A percentile compares a stretch with the other conserved stretches of the same genome.
Evolutionary conservation across 2,113 vertebrate genomes (phyloP).

Genomic region (Grus americana): DNA sequence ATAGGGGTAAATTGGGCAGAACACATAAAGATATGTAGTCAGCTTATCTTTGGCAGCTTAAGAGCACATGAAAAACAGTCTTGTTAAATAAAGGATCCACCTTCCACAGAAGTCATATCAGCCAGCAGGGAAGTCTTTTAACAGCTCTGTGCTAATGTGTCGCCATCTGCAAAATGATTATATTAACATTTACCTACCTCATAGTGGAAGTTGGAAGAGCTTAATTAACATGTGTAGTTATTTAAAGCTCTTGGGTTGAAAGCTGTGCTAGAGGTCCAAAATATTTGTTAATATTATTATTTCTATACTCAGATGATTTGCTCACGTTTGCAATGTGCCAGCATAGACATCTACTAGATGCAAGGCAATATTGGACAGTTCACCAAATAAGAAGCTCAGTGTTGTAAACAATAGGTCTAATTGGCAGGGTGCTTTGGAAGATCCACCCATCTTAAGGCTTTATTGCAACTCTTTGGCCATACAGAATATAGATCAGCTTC

Average conservation of each 20-base stretch:
- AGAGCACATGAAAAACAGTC: background rate
- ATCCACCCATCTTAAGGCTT: background rate
- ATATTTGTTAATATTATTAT: constrained; percentile 1
- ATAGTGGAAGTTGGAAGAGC: background rate
- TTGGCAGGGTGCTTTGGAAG: constrained; percentile 2
- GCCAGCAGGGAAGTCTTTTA: background rate
- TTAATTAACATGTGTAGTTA: constrained; percentile 26
- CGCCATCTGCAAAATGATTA: background rate
- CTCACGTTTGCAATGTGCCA: background rate
- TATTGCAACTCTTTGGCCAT: background rate
- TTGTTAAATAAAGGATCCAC: background rate
- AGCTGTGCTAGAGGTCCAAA: background rate
- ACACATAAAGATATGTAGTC: background rate
- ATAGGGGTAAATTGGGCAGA: background rate
- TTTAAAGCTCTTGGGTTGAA: constrained; percentile 11
- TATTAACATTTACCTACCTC: background rate
- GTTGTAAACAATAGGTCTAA: background rate
- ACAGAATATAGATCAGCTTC: background rate
- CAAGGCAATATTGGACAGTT: background rate
- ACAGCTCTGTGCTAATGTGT: background rate
- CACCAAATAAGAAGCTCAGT: background rate
- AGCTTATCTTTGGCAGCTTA: background rate
- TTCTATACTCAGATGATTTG: background rate
- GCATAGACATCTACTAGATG: background rate
- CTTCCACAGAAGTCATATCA: background rate